These are phyloP conservation scores for Anastrepha obliqua DNA, from an alignment of 1,140 invertebrate species.

Conservation along the genomic window DNA sequence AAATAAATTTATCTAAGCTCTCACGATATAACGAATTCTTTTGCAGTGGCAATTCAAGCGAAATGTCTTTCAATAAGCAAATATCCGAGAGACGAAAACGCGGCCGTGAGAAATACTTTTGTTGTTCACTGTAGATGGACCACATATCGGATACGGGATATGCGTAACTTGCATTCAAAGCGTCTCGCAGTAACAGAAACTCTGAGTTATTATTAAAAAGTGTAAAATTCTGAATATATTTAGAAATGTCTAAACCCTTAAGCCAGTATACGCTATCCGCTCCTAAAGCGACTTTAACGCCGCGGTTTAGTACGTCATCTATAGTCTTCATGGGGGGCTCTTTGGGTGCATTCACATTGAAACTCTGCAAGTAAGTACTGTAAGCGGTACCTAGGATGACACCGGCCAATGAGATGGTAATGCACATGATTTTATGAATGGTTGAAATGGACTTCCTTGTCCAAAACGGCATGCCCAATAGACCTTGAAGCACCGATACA, in stretches of 20 bases:
- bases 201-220: not conserved
- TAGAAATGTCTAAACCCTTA: not conserved
- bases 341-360: not conserved
- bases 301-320: not conserved
- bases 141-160: not conserved
- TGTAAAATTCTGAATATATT: not conserved
- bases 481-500: not conserved
- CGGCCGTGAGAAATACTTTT: conserved; percentile 21
- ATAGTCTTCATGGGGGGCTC: not conserved
- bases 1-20: not conserved
- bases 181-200: not conserved
- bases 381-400: not conserved
- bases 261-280: not conserved
- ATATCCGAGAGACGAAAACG: conserved; percentile 25
- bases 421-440: not conserved
- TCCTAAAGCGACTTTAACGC: not conserved
- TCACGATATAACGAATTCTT: not conserved
- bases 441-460: too few species aligned
- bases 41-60: not conserved
- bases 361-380: not conserved
- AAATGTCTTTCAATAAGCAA: not conserved
- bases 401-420: conserved; percentile 12
- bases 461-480: conserved; percentile 1
- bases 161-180: not conserved
- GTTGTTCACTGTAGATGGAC: not conserved